Percentiles rank a stretch among this genome's conserved stretches.
phyloP scores from a whole-genome alignment of 2,113 vertebrate species.

The Albula glossodonta region DNA sequence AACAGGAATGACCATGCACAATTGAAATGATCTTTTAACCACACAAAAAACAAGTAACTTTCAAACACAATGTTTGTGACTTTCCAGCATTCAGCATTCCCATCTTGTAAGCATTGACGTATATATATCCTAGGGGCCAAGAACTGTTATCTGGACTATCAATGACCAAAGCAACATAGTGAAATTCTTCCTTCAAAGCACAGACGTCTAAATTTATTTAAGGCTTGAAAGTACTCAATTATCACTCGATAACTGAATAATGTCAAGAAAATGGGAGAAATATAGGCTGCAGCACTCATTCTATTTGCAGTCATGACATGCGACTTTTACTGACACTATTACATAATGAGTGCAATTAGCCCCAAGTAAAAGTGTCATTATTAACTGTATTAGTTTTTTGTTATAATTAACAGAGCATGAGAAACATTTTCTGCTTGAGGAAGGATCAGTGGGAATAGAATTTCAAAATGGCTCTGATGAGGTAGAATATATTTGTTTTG shows the following conservation, averaged over 20 bases:
- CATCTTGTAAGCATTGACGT: neutral
- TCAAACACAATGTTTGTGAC: too few relatives aligned
- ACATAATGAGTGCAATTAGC: slow-evolving; percentile 43
- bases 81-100: neutral
- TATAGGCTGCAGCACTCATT: neutral
- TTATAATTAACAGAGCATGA: slow-evolving; percentile 39
- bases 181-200: neutral
- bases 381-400: slow-evolving; percentile 35
- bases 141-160: neutral
- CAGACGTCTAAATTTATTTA: neutral
- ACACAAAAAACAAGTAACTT: too few relatives aligned
- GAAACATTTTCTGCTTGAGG: slow-evolving; percentile 27
- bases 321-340: neutral
- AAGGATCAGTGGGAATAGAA: slow-evolving; percentile 14
- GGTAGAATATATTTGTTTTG: slow-evolving; percentile 4
- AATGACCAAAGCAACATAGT: neutral
- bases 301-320: slow-evolving; percentile 35
- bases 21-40: too few relatives aligned
- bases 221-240: neutral
- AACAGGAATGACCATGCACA: too few relatives aligned
- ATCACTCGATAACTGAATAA: neutral
- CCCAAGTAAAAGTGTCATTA: slow-evolving; percentile 32
- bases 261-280: neutral
- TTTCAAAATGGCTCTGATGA: slow-evolving; percentile 14
- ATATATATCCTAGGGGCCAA: neutral